Conservation (phyloP, 2,113 vertebrate genomes). For the Taxidea taxus region DNA sequence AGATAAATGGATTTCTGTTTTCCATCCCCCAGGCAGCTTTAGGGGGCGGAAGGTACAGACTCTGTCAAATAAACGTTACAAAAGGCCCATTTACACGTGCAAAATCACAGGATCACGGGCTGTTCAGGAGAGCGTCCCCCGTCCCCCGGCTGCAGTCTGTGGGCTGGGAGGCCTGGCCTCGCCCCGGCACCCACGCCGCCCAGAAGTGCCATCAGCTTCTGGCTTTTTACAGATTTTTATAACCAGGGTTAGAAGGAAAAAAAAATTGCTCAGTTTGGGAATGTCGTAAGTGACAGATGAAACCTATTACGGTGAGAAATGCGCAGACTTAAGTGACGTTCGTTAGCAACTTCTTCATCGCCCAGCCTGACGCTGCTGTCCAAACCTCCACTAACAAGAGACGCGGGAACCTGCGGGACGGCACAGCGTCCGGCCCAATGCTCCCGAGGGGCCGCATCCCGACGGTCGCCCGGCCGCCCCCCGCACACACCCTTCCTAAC, state of each 20-base stretch:
- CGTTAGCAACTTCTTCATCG: neutral
- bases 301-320: conserved; percentile 61
- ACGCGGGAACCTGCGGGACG: neutral
- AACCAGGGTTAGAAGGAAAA: conserved; percentile 65
- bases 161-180: neutral
- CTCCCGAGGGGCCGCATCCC: fast-evolving
- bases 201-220: conserved; percentile 47
- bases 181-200: conserved; percentile 58
- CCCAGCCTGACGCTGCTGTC: neutral
- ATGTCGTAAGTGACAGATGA: conserved; percentile 54
- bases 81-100: conserved; percentile 68
- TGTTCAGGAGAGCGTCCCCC: neutral
- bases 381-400: conserved; percentile 26
- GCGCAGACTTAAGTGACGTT: conserved; percentile 45
- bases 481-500: fast-evolving
- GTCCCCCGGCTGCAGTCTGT: conserved; percentile 20
- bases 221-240: conserved; percentile 55
- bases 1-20: conserved; percentile 37
- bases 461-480: neutral
- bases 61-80: conserved; percentile 38
- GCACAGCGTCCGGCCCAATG: fast-evolving
- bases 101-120: conserved; percentile 55
- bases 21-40: conserved; percentile 31
- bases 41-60: neutral
- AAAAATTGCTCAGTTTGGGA: conserved; percentile 62